These are phyloP conservation scores for Turritopsis rubra DNA, from an alignment of 30 jellyfish, hydroid and myxozoan species.

Conservation along the genomic window DNA sequence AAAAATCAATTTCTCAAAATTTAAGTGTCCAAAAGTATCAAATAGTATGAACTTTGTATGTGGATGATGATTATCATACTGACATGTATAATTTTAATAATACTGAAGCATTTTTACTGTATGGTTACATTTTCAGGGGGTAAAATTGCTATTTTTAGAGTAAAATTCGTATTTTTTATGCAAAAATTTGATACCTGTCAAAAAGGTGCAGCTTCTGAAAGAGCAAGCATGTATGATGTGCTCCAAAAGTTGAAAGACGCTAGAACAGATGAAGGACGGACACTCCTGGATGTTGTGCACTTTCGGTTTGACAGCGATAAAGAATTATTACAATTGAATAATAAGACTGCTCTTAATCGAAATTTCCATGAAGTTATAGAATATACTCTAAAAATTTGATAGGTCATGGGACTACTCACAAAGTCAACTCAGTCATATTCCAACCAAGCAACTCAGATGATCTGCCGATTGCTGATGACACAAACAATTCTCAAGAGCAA, in stretches of 20 bases:
- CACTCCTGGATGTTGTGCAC: background rate
- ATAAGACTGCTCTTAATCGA: background rate
- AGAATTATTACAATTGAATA: background rate
- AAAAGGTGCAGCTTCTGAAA: background rate
- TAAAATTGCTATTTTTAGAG: too few relatives aligned
- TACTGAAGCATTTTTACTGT: too few relatives aligned
- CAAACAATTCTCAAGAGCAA: background rate
- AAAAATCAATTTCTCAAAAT: too few relatives aligned
- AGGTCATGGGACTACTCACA: constrained; percentile 27
- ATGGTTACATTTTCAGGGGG: too few relatives aligned
- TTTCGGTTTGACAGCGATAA: background rate
- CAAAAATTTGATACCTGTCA: background rate
- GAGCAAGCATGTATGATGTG: background rate
- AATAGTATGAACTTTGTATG: too few relatives aligned
- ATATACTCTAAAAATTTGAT: too few relatives aligned
- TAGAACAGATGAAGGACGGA: background rate
- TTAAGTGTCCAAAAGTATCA: too few relatives aligned
- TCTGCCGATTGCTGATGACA: background rate
- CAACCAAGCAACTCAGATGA: constrained; percentile 2
- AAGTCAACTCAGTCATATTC: constrained; percentile 9
- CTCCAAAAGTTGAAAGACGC: background rate
- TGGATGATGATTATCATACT: too few relatives aligned
- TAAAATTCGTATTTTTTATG: too few relatives aligned
- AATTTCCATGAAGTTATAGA: background rate
- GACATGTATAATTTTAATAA: too few relatives aligned